Evolutionary conservation across 2,113 vertebrate genomes (phyloP).

Genomic region (Numida meleagris): DNA sequence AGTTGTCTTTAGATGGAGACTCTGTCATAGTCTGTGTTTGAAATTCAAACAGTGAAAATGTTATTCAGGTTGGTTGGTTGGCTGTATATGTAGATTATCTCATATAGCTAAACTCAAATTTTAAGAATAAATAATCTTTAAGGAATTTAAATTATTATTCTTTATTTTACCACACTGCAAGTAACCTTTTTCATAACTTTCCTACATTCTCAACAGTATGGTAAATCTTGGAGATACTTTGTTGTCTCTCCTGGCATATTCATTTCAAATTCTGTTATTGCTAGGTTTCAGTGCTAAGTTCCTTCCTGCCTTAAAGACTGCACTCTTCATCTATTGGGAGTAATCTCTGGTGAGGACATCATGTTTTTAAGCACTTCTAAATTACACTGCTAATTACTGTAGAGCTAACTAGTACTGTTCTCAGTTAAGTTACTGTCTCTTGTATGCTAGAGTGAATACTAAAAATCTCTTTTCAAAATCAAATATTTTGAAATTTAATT

Average conservation of each 20-base stretch:
- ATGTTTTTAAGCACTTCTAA: not conserved
- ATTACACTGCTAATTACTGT: conserved; percentile 9
- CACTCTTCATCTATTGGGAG: not conserved
- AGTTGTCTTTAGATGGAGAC: not conserved
- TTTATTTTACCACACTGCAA: not conserved
- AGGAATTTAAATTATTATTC: not conserved
- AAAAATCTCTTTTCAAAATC: not conserved
- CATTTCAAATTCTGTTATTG: not conserved
- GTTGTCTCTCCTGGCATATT: not conserved
- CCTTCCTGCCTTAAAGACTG: not conserved
- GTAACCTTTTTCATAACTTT: not conserved
- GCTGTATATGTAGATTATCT: not conserved
- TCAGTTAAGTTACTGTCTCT: not conserved
- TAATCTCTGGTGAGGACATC: not conserved
- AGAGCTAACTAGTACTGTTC: not conserved
- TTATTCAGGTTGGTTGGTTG: not conserved
- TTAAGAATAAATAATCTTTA: not conserved
- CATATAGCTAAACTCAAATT: not conserved
- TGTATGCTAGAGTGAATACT: not conserved
- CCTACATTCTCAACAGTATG: fast-evolving
- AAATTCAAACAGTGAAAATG: not conserved
- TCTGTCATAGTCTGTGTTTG: not conserved
- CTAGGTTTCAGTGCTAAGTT: conserved; percentile 10
- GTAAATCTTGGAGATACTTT: not conserved
- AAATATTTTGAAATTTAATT: not conserved